These are phyloP conservation scores for Oriolus oriolus DNA, from an alignment of 2,113 vertebrate species.

Conservation along the genomic window DNA sequence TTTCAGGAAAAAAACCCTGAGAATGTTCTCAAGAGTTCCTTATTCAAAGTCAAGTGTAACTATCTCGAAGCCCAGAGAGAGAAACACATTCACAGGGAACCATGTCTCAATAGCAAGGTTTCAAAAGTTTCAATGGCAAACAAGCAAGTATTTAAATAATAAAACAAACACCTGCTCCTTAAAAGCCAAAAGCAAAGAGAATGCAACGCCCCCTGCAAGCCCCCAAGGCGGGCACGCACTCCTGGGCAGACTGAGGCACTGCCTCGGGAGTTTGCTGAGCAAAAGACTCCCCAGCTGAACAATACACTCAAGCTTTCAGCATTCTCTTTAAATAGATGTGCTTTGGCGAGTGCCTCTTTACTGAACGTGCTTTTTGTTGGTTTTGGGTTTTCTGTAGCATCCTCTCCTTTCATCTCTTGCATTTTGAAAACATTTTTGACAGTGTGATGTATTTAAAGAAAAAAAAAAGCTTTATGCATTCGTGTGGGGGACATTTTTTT, in stretches of 20 bases:
- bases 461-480: neutral
- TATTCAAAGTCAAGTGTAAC: neutral
- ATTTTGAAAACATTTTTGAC: neutral
- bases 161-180: slow-evolving; percentile 29
- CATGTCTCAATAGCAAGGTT: neutral
- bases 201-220: neutral
- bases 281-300: neutral
- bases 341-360: neutral
- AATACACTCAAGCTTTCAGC: neutral
- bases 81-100: neutral
- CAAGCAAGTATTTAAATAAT: slow-evolving; percentile 19
- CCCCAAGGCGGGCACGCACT: neutral
- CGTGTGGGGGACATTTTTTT: neutral
- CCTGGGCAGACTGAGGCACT: neutral
- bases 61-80: neutral
- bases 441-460: neutral
- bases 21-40: neutral
- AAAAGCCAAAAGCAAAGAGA: neutral
- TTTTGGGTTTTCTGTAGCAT: neutral
- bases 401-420: neutral
- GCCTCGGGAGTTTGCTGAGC: neutral
- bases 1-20: neutral
- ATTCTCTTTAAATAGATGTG: neutral
- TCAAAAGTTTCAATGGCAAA: neutral
- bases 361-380: neutral